These are phyloP conservation scores for Paracentrotus lividus DNA, from an alignment of 53 echinoderm and acorn worm species.

Conservation along the genomic window DNA sequence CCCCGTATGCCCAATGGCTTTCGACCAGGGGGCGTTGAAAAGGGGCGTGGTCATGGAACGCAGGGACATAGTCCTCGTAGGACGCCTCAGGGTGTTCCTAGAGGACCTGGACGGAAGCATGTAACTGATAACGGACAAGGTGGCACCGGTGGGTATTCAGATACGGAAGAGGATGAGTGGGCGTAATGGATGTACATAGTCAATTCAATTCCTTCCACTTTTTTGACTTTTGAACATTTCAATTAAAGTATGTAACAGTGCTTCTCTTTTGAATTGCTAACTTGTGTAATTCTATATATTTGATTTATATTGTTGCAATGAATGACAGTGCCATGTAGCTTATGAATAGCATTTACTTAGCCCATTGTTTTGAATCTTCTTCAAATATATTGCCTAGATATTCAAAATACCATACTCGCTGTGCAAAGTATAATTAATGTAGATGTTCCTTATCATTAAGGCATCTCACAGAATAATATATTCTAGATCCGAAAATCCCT, in stretches of 20 bases:
- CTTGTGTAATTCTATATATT: conserved; percentile 65
- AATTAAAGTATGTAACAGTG: conserved; percentile 62
- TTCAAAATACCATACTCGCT: conserved; percentile 27
- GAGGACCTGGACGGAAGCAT: conserved; percentile 87
- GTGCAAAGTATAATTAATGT: conserved; percentile 1
- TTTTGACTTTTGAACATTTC: conserved; percentile 71
- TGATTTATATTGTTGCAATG: conserved; percentile 55
- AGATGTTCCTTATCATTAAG: not conserved
- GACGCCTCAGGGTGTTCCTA: conserved; percentile 84
- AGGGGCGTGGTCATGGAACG: conserved; percentile 96
- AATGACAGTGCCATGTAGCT: conserved; percentile 50
- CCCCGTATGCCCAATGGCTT: conserved; percentile 93
- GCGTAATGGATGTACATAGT: conserved; percentile 81
- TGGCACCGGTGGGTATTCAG: conserved; percentile 84
- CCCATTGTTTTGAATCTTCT: not conserved
- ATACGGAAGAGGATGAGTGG: conserved; percentile 93
- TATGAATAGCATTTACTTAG: conserved; percentile 24
- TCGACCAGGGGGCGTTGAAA: conserved; percentile 86
- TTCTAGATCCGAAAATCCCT: conserved; percentile 32
- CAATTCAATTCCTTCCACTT: conserved; percentile 73
- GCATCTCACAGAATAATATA: not conserved
- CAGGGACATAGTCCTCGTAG: conserved; percentile 94
- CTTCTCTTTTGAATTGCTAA: conserved; percentile 67
- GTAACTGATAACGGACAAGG: conserved; percentile 85
- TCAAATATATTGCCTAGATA: not conserved